Percentiles rank a stretch among this genome's conserved stretches.
Evolutionary conservation across 2,113 vertebrate species (phyloP).

Genomic region (Festucalex cinctus): DNA sequence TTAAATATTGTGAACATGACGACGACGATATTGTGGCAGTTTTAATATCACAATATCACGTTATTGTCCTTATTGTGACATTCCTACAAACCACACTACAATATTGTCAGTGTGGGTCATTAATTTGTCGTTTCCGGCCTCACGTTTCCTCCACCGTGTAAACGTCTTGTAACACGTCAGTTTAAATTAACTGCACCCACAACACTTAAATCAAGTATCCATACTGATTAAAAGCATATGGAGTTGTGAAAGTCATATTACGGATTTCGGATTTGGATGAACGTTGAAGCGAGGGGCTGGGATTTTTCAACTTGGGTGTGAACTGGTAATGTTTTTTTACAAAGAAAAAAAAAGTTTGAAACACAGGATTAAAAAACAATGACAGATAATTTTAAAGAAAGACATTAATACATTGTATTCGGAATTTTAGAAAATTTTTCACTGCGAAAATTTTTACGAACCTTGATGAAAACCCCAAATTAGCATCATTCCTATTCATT

Average conservation of each 20-base stretch:
- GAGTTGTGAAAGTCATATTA: not conserved
- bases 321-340: not conserved
- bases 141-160: not conserved
- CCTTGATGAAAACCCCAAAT: no score
- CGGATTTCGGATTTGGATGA: not conserved
- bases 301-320: not conserved
- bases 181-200: constrained; percentile 9
- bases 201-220: constrained; percentile 5
- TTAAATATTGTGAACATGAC: no score
- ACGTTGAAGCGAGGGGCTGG: not conserved
- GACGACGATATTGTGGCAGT: no score
- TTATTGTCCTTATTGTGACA: no score
- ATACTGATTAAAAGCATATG: constrained; percentile 29
- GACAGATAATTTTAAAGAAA: not conserved
- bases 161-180: not conserved
- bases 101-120: not conserved
- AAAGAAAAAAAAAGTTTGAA: not conserved
- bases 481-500: no score
- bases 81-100: no score
- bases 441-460: no score
- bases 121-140: constrained; percentile 4
- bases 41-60: no score
- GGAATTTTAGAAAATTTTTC: no score
- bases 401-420: no score
- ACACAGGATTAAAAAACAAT: not conserved